Evolutionary conservation across 2,113 vertebrate species (phyloP).

Genomic region (Rattus rattus): DNA sequence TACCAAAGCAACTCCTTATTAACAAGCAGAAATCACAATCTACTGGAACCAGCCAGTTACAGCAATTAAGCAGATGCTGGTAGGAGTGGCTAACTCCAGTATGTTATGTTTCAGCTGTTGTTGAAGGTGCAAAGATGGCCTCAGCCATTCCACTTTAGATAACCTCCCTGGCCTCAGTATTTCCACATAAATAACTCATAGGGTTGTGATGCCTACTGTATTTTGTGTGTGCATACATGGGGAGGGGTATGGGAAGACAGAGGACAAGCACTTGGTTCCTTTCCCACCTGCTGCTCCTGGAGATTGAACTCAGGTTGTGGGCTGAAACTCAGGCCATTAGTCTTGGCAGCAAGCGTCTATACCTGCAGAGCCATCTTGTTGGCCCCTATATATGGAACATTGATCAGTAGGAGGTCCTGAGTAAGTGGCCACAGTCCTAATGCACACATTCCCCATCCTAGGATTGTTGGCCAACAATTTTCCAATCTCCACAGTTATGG

Average conservation of each 20-base stretch:
- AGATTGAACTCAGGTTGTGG: not conserved
- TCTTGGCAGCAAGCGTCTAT: not conserved
- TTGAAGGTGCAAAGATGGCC: not conserved
- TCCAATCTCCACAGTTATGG: not conserved
- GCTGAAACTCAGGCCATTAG: not conserved
- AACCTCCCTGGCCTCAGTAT: not conserved
- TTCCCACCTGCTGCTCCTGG: not conserved
- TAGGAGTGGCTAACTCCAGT: not conserved
- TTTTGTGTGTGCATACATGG: not conserved
- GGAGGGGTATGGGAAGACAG: too few species aligned
- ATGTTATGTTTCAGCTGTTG: not conserved
- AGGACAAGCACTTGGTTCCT: not conserved
- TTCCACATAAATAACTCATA: not conserved
- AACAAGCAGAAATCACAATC: conserved; percentile 67
- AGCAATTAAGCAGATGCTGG: not conserved
- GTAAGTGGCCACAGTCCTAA: not conserved
- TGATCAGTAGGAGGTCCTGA: not conserved
- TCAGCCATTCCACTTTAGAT: not conserved
- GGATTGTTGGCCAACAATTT: not conserved
- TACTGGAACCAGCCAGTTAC: conserved; percentile 7
- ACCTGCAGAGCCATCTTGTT: not conserved
- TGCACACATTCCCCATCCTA: not conserved
- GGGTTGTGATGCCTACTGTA: not conserved
- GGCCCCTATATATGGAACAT: not conserved
- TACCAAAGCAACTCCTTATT: conserved; percentile 26